Percentiles rank a stretch among this genome's conserved stretches.
phyloP scores from a whole-genome alignment of 1,140 invertebrate species.

The Chrysoperla carnea region DNA sequence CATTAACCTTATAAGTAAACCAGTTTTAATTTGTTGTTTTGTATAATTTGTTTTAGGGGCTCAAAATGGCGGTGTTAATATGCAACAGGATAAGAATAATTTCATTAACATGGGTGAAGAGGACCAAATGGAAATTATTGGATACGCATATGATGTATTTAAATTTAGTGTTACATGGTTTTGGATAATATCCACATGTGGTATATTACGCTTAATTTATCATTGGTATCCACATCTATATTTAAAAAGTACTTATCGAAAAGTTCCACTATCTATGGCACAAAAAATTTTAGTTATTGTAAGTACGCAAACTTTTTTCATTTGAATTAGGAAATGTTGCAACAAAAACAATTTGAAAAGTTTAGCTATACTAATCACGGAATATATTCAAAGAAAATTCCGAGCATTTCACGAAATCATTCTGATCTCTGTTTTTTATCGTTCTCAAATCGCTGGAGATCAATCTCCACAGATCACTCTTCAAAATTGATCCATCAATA shows the following conservation, averaged over 20 bases:
- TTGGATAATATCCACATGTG: constrained; percentile 44
- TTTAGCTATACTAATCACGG: no score
- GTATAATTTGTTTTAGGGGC: no score
- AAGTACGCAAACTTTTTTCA: constrained; percentile 13
- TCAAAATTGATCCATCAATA: no score
- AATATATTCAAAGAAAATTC: no score
- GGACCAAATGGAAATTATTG: background rate
- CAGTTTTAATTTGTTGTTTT: no score
- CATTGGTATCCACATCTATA: constrained; percentile 75
- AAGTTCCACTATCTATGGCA: constrained; percentile 51
- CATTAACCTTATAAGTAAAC: no score
- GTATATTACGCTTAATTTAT: constrained; percentile 60
- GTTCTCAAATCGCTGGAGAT: no score
- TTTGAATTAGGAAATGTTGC: background rate
- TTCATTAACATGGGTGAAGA: background rate
- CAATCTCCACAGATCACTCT: no score
- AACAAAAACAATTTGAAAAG: background rate
- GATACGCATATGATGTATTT: background rate
- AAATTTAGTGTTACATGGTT: constrained; percentile 21
- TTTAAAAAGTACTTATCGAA: constrained; percentile 50
- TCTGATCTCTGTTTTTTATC: no score
- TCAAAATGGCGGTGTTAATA: no score
- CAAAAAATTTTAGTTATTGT: constrained; percentile 61
- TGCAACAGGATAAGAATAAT: no score
- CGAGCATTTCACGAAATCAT: no score